Evolutionary conservation across 2,113 vertebrate genomes (phyloP), one percentile per base, ranked within the genome.

Genomic region (Esox niger): DNA sequence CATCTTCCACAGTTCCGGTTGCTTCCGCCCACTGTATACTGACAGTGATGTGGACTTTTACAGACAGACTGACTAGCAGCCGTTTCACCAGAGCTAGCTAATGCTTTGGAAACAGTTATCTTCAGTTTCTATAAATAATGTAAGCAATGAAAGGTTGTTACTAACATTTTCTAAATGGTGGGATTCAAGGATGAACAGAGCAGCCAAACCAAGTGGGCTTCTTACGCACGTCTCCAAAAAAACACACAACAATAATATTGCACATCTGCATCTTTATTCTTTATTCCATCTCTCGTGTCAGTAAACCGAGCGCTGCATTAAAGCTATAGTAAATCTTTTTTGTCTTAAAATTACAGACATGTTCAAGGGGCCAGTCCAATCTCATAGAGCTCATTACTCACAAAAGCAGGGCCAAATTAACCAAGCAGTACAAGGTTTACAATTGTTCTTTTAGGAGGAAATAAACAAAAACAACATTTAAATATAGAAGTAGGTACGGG

Each of bases 231-330:
- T 64, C 58, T 64, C 60, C n/a, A 70, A 66, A 55, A 62, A 79
- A 69, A 61, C 64, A 72, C 43, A 59, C 27, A n/a, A n/a, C 11
- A 0, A 29, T 32, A 2, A 23, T 74, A 66, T 86, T 88, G 66
- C 71, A 87, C 67, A 87, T 74, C 77, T 76, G 60, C 65, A 75
- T 82, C 74, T 73, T 92, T 88, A 90, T 92, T 92, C 80, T 64
- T 75, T 66, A 78, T 57, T 76, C 79, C 66, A 63, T 32, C 61
- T 79, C 73, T 79, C 73, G 74, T 29, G 4, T 79, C 69, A 77
- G 38, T 31, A 74, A 78, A 81, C 86, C 84, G 70, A 79, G 73
- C 73, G 79, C 78, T 83, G 80, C 81, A 68, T 59, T 71, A 59
- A 86, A 84, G 87, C 84, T 69, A 60, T 59, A 81, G 78, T 72